Evolutionary conservation across 2,888 invertebrate species (phyloP).

Genomic region (Cataglyphis cursor): DNA sequence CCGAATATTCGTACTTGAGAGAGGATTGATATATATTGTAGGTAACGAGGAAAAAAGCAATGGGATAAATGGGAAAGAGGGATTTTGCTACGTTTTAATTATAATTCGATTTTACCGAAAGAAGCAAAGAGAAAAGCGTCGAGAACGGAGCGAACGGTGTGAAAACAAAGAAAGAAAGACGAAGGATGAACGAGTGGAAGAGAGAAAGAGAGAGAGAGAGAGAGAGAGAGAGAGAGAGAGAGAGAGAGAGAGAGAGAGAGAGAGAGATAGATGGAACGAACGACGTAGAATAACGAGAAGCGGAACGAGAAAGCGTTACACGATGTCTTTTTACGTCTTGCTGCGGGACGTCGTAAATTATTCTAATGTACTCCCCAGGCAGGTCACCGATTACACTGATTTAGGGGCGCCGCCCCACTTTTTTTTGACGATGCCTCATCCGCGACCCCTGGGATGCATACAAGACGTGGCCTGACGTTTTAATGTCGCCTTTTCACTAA

Average conservation of each 20-base stretch:
- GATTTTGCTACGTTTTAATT: conserved; percentile 8
- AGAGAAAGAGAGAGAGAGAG: background rate
- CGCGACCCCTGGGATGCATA: conserved; percentile 82
- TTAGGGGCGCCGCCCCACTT: conserved; percentile 82
- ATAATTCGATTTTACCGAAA: background rate
- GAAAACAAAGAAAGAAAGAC: background rate
- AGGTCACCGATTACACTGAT: conserved; percentile 83
- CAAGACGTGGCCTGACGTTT: conserved; percentile 79
- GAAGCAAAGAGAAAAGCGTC: background rate
- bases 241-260: background rate
- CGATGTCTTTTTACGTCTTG: conserved; percentile 74
- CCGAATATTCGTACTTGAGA: background rate
- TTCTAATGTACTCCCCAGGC: conserved; percentile 84
- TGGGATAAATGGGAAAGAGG: background rate
- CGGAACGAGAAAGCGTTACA: conserved; percentile 62
- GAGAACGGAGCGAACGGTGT: background rate
- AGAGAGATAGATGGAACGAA: conserved; percentile 34
- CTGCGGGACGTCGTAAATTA: conserved; percentile 80
- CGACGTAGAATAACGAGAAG: conserved; percentile 49
- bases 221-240: background rate
- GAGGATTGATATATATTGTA: background rate
- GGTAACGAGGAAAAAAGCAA: background rate
- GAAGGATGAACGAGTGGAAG: background rate
- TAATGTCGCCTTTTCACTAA: conserved; percentile 77
- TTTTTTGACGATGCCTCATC: conserved; percentile 83